Conservation (phyloP, 2,888 invertebrate genomes). For the Conus canariensis region DNA sequence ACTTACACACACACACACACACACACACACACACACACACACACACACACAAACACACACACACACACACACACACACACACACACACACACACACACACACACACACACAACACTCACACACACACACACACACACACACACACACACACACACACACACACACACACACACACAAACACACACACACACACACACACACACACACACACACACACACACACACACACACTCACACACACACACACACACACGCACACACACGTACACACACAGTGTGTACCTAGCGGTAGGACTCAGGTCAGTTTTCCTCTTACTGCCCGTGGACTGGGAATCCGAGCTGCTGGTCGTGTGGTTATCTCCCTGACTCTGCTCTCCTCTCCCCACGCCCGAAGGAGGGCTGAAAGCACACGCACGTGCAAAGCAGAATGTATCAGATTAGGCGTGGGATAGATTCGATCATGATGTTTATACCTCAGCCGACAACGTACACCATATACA, state of each 20-base stretch:
- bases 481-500: too few species aligned
- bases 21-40: too few species aligned
- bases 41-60: too few species aligned
- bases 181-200: background rate
- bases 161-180: background rate
- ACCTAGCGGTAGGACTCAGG: background rate
- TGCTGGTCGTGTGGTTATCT: slow-evolving; percentile 13
- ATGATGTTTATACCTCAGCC: too few species aligned
- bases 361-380: background rate
- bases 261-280: background rate
- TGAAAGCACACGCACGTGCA: background rate
- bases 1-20: too few species aligned
- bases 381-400: background rate
- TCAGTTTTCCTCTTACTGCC: background rate
- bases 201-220: background rate
- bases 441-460: too few species aligned
- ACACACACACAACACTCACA: background rate
- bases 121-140: background rate
- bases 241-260: background rate
- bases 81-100: too few species aligned
- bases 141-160: background rate
- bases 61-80: too few species aligned
- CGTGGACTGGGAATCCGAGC: background rate
- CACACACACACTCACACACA: background rate
- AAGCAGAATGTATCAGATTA: too few species aligned